A percentile compares a stretch with the other conserved stretches of the same genome.
These are phyloP conservation scores for Zonitis immaculata DNA, from an alignment of 2,888 invertebrate genomes.

Conservation along the genomic window DNA sequence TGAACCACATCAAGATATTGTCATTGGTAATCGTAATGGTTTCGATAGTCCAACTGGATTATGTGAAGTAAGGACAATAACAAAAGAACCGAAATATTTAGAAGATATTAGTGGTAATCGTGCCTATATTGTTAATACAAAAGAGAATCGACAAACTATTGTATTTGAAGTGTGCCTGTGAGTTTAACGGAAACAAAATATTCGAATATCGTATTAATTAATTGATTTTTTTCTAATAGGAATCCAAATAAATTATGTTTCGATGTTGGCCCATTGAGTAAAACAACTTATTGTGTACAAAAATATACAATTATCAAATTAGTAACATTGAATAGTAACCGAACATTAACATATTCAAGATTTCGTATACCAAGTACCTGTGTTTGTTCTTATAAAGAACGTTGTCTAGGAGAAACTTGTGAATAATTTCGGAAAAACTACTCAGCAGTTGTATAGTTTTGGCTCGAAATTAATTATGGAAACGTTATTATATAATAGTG, in stretches of 20 bases:
- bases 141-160: conserved; percentile 12
- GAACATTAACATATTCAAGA: conserved; percentile 44
- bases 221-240: conserved; percentile 2
- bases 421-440: no score
- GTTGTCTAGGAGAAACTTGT: neutral
- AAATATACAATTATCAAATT: conserved; percentile 52
- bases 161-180: conserved; percentile 17
- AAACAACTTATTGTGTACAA: conserved; percentile 49
- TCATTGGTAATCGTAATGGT: neutral
- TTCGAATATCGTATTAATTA: no score
- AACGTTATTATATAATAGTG: no score
- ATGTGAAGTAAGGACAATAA: neutral
- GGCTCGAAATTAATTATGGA: no score
- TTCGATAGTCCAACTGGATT: neutral
- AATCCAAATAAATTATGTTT: conserved; percentile 1
- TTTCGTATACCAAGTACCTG: conserved; percentile 67
- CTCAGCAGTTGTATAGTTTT: no score
- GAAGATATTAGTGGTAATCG: conserved; percentile 9
- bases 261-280: conserved; percentile 38
- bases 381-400: conserved; percentile 49
- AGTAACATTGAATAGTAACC: conserved; percentile 48
- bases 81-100: conserved; percentile 8
- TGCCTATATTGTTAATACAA: conserved; percentile 14
- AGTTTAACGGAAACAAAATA: no score
- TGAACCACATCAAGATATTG: neutral